Evolutionary conservation across 2,888 invertebrate genomes (phyloP), one percentile per base, ranked within the genome.

Genomic region (Meliscaeva auricollis): DNA sequence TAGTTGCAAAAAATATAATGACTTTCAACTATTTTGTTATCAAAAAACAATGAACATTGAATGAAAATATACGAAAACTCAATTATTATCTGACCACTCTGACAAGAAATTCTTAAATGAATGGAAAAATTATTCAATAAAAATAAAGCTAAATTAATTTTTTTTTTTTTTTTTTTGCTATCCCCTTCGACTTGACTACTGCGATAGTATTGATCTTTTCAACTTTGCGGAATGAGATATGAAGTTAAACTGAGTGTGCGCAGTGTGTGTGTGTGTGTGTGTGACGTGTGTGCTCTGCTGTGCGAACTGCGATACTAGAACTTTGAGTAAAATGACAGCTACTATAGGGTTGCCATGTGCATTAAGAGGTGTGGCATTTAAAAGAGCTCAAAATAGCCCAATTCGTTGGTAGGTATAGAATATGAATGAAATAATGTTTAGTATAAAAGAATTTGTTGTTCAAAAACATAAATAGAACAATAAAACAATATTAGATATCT

Each of bases 41-140:
- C 54, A 26, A 32, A 54, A 54, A 54, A 54, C 15, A 30, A 58
- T 20, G 20, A 35, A 56, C 56, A 20, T 56, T 35, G 35, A 56
- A 58, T 38, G 5, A 35, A 56, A 35, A 30, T 58, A 38, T 26
- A 30, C 1, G 38, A 38, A 30, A 50, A 32, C 30, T 30, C 30
- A 54, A 54, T 15, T 15, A 35, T 17, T 56, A 58, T 20, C 20
- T 20, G 58, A 35, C 15, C 77, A 60, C 66, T 58, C 30, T 30
- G 44, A 68, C 58, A 52, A 77, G 68, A 60, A 82, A 68, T 72
- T 77, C 72, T 58, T 58, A 58, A 58, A 82, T 72, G 60, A 82
- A 77, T 82, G 77, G 44, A 77, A 66, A 74, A 60, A 66, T 48
- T 44, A 62, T 30, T 74, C 52, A 58, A 38, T 58, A 20, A 58